Percentiles rank a stretch among this genome's conserved stretches.
phyloP scores from a whole-genome alignment of 2,113 vertebrate species.

The Nannospalax galili region DNA sequence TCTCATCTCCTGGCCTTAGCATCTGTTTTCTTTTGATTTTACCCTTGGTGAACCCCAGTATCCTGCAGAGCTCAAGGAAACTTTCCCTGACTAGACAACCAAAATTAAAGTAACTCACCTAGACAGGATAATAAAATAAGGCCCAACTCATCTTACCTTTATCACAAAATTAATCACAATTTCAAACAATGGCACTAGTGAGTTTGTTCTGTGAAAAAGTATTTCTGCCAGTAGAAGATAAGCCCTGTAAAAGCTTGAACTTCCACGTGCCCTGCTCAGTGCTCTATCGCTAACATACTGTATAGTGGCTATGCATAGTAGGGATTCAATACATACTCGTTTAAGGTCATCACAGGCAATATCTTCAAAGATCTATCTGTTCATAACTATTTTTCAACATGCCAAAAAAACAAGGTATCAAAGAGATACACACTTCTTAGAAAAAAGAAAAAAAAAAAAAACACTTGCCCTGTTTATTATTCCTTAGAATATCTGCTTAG shows the following conservation, averaged over 20 bases:
- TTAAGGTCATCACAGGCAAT: slow-evolving; percentile 26
- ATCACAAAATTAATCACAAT: neutral
- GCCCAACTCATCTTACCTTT: slow-evolving; percentile 41
- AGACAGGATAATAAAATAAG: neutral
- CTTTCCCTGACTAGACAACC: neutral
- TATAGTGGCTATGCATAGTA: neutral
- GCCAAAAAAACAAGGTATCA: neutral
- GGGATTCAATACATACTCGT: slow-evolving; percentile 21
- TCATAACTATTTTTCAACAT: slow-evolving; percentile 45
- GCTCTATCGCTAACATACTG: neutral
- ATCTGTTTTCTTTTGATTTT: slow-evolving; percentile 36
- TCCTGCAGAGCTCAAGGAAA: slow-evolving; percentile 1
- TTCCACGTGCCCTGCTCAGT: slow-evolving; percentile 22
- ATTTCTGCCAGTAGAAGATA: neutral
- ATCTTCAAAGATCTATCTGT: neutral
- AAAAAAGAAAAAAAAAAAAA: no score
- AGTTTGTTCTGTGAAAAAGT: slow-evolving; percentile 21
- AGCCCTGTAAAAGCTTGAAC: neutral
- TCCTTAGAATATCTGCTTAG: neutral
- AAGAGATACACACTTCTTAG: neutral
- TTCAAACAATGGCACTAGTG: slow-evolving; percentile 3
- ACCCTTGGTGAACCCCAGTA: neutral
- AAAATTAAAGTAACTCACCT: slow-evolving; percentile 14
- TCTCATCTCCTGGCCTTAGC: neutral
- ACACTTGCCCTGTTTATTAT: no score